These are phyloP conservation scores for Mesoligia furuncula DNA, from an alignment of 2,888 invertebrate genomes.

Conservation along the genomic window DNA sequence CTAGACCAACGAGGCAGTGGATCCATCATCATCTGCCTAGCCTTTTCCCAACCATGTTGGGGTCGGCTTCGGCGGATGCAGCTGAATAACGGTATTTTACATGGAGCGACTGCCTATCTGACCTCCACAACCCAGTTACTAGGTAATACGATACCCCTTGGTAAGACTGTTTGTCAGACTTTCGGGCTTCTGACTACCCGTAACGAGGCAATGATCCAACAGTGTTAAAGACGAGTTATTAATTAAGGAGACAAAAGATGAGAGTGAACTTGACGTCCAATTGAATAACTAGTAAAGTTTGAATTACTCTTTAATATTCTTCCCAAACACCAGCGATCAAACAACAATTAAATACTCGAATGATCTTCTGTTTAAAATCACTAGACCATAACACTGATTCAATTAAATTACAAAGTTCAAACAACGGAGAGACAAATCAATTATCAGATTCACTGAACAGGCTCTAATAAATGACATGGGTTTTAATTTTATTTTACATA, in stretches of 20 bases:
- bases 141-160: too few species aligned
- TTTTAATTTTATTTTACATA: too few species aligned
- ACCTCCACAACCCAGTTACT: too few species aligned
- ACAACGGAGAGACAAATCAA: slow-evolving; percentile 41
- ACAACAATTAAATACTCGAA: slow-evolving; percentile 21
- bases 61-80: too few species aligned
- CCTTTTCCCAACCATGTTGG: too few species aligned
- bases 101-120: too few species aligned
- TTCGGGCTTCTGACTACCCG: too few species aligned
- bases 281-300: slow-evolving; percentile 19
- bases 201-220: too few species aligned
- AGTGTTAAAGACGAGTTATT: too few species aligned
- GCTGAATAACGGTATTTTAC: too few species aligned
- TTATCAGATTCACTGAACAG: slow-evolving; percentile 42
- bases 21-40: too few species aligned
- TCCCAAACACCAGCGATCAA: background rate
- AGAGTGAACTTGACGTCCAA: slow-evolving; percentile 3
- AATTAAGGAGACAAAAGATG: background rate
- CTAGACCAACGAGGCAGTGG: background rate
- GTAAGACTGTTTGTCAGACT: too few species aligned
- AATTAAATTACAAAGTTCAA: slow-evolving; percentile 46
- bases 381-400: slow-evolving; percentile 32
- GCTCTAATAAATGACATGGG: slow-evolving; percentile 3
- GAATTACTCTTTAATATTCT: slow-evolving; percentile 18
- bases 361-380: slow-evolving; percentile 28